Conservation (phyloP, 2,888 invertebrate genomes). For the Drosophila cognata region DNA sequence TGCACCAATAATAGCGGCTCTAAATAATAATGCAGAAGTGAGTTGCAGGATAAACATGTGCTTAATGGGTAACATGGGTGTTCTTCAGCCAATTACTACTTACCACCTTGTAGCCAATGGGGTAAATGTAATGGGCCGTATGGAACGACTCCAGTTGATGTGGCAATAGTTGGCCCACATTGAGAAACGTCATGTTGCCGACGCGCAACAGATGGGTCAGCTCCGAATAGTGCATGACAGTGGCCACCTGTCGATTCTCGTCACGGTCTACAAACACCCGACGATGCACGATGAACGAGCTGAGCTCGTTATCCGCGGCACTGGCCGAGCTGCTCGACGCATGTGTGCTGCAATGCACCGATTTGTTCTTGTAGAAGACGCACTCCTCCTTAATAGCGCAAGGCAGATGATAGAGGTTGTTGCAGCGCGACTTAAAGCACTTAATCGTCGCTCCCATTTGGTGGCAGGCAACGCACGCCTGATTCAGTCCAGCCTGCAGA, state of each 20-base stretch:
- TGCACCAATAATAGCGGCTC: constrained; percentile 99
- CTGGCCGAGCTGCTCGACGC: constrained; percentile 87
- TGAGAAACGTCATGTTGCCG: constrained; percentile 97
- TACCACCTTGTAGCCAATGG: constrained; percentile 95
- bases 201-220: constrained; percentile 95
- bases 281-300: constrained; percentile 95
- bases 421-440: constrained; percentile 97
- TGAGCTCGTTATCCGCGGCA: constrained; percentile 96
- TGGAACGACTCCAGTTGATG: constrained; percentile 98
- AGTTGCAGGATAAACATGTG: neutral
- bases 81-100: constrained; percentile 80
- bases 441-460: constrained; percentile 96
- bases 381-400: constrained; percentile 97
- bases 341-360: constrained; percentile 95
- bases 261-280: constrained; percentile 98
- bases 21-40: constrained; percentile 65
- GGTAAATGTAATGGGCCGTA: constrained; percentile 97
- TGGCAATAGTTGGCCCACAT: constrained; percentile 97
- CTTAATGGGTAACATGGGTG: neutral
- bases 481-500: constrained; percentile 91
- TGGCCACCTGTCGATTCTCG: constrained; percentile 97
- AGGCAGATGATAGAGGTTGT: constrained; percentile 95
- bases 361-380: constrained; percentile 98
- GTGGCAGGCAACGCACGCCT: constrained; percentile 94
- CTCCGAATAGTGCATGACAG: constrained; percentile 97